These are phyloP conservation scores for Ips nitidus DNA, from an alignment of 1,140 invertebrate species.

Conservation along the genomic window DNA sequence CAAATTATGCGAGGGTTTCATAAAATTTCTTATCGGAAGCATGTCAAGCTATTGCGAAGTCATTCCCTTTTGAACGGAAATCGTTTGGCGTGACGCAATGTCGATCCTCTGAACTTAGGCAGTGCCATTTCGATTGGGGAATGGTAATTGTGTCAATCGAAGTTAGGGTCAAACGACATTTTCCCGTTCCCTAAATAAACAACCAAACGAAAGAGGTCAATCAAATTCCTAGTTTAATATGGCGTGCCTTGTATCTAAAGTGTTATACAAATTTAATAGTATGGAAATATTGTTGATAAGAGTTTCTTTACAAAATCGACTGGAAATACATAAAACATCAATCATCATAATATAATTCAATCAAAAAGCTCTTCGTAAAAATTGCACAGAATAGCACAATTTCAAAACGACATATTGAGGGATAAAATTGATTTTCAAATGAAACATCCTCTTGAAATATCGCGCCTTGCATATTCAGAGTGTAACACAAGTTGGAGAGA, in stretches of 20 bases:
- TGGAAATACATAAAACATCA: background rate
- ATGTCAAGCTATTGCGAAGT: slow-evolving; percentile 10
- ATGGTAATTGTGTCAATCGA: slow-evolving; percentile 27
- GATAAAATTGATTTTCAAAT: slow-evolving; percentile 17
- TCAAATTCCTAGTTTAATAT: slow-evolving; percentile 9
- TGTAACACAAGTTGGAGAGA: too few relatives aligned
- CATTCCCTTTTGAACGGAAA: slow-evolving; percentile 15
- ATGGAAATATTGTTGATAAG: slow-evolving; percentile 1
- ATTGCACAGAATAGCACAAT: slow-evolving; percentile 17
- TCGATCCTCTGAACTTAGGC: slow-evolving; percentile 17
- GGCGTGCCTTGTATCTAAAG: background rate
- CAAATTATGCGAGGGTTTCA: slow-evolving; percentile 15
- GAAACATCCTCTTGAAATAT: slow-evolving; percentile 10
- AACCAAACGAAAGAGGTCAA: background rate
- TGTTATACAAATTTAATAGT: background rate
- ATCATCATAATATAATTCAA: slow-evolving; percentile 9
- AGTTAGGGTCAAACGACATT: slow-evolving; percentile 27
- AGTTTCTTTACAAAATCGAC: background rate
- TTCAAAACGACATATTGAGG: slow-evolving; percentile 10
- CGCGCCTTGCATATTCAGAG: background rate
- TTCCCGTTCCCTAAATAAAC: slow-evolving; percentile 3
- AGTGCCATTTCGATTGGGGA: slow-evolving; percentile 28
- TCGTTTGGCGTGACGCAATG: slow-evolving; percentile 25
- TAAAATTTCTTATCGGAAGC: slow-evolving; percentile 20
- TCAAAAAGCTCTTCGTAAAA: slow-evolving; percentile 8